Evolutionary conservation across 2,888 invertebrate species (phyloP).

Genomic region (Dynastes maya): DNA sequence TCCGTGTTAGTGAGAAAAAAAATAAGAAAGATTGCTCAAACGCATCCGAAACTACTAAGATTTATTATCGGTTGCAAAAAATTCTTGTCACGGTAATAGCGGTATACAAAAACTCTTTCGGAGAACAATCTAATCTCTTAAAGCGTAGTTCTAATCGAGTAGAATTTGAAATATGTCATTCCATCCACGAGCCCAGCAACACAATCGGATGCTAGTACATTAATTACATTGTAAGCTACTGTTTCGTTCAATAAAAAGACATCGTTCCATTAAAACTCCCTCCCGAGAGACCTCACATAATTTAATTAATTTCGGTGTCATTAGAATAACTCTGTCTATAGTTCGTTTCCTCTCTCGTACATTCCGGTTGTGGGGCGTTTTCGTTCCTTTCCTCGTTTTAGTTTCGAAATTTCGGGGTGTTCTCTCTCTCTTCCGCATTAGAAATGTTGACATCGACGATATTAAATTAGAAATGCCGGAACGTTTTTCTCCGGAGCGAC

Average conservation of each 20-base stretch:
- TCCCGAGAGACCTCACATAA: constrained; percentile 31
- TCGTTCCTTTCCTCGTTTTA: constrained; percentile 3
- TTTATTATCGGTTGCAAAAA: neutral
- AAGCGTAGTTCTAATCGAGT: neutral
- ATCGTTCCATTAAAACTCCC: constrained; percentile 43
- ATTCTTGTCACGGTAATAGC: neutral
- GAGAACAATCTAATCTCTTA: neutral
- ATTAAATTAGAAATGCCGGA: constrained; percentile 38
- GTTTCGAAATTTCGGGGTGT: constrained; percentile 22
- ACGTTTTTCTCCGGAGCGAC: constrained; percentile 6
- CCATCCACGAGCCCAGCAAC: neutral
- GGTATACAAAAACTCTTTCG: neutral
- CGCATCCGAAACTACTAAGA: neutral
- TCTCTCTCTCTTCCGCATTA: constrained; percentile 1
- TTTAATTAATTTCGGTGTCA: constrained; percentile 44
- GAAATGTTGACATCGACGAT: constrained; percentile 40
- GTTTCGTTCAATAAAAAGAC: constrained; percentile 37
- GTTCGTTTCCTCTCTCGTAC: neutral
- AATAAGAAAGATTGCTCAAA: neutral
- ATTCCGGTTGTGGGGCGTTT: neutral
- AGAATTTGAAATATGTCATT: constrained; percentile 14
- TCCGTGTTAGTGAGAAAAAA: neutral
- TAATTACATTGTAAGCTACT: constrained; percentile 35
- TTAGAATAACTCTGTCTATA: constrained; percentile 35
- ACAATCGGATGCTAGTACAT: constrained; percentile 13